phyloP scores from a whole-genome alignment of 2,113 vertebrate genomes.

The Pelobates fuscus region DNA sequence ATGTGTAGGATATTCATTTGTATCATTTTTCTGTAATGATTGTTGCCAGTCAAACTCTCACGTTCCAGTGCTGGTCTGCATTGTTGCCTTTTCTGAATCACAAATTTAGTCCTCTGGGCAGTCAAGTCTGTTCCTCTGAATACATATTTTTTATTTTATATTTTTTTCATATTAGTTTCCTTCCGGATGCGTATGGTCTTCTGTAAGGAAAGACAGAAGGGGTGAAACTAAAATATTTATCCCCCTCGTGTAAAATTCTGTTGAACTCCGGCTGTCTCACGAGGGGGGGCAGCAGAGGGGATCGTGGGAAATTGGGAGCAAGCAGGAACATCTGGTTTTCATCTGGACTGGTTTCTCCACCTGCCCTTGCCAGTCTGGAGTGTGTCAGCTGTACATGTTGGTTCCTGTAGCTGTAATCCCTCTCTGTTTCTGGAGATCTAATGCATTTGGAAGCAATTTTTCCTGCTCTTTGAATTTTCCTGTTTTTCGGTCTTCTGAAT shows the following conservation, averaged over 20 bases:
- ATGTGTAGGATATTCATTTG: too few relatives aligned
- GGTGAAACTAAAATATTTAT: conserved; percentile 48
- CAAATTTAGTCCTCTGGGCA: too few relatives aligned
- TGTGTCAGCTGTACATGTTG: conserved; percentile 4
- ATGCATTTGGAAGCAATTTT: neutral
- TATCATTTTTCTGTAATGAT: too few relatives aligned
- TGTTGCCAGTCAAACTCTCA: too few relatives aligned
- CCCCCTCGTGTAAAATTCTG: conserved; percentile 26
- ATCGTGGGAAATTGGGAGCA: conserved; percentile 31
- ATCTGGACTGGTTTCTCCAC: conserved; percentile 41
- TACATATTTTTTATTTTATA: neutral
- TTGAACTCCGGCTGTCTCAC: conserved; percentile 35
- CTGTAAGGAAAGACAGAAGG: conserved; percentile 14
- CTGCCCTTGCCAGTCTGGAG: conserved; percentile 40
- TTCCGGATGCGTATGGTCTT: conserved; percentile 9
- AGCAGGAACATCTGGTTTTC: conserved; percentile 46
- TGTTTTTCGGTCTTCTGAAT: too few relatives aligned
- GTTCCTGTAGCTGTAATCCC: neutral
- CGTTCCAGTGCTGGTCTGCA: too few relatives aligned
- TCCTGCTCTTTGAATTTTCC: too few relatives aligned
- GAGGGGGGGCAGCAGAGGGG: conserved; percentile 38
- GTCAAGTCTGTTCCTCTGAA: too few relatives aligned
- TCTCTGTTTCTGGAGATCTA: neutral
- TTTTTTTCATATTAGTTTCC: neutral
- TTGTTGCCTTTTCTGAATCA: too few relatives aligned